phyloP scores from a whole-genome alignment of 2,113 vertebrate genomes.

The Corydoras sp. region DNA sequence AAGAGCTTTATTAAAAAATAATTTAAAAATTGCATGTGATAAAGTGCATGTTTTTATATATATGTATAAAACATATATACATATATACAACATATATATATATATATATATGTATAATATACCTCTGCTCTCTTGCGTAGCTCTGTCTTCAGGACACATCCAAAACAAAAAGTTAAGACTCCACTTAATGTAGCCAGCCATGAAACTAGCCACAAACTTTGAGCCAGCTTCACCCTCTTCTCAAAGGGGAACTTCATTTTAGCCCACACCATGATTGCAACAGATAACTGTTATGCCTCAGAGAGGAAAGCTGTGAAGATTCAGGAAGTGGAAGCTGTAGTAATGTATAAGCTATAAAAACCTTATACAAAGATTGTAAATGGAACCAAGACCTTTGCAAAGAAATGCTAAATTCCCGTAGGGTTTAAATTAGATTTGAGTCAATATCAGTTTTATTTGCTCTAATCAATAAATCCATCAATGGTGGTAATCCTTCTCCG shows the following conservation, averaged over 20 bases:
- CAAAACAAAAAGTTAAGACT: constrained; percentile 68
- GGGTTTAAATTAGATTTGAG: constrained; percentile 1
- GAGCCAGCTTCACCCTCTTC: constrained; percentile 73
- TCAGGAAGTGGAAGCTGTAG: not conserved
- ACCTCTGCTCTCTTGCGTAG: constrained; percentile 71
- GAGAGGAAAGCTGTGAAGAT: constrained; percentile 9
- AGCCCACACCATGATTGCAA: constrained; percentile 69
- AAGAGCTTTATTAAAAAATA: not conserved
- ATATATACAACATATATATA: too few species aligned
- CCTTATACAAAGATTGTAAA: too few species aligned
- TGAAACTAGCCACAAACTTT: constrained; percentile 76
- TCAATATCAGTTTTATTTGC: constrained; percentile 7
- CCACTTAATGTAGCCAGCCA: constrained; percentile 69
- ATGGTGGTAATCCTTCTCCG: constrained; percentile 42
- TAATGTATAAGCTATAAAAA: not conserved
- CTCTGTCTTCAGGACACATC: constrained; percentile 74
- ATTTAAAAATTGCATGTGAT: not conserved
- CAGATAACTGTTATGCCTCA: constrained; percentile 18
- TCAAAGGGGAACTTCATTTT: constrained; percentile 74
- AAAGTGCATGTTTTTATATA: not conserved
- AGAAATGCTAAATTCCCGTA: constrained; percentile 10
- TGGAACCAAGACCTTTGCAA: not conserved
- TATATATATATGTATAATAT: constrained; percentile 16
- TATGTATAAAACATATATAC: too few species aligned
- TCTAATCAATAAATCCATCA: constrained; percentile 11